phyloP scores from a whole-genome alignment of 2,113 vertebrate species.

The Pedetes capensis region DNA sequence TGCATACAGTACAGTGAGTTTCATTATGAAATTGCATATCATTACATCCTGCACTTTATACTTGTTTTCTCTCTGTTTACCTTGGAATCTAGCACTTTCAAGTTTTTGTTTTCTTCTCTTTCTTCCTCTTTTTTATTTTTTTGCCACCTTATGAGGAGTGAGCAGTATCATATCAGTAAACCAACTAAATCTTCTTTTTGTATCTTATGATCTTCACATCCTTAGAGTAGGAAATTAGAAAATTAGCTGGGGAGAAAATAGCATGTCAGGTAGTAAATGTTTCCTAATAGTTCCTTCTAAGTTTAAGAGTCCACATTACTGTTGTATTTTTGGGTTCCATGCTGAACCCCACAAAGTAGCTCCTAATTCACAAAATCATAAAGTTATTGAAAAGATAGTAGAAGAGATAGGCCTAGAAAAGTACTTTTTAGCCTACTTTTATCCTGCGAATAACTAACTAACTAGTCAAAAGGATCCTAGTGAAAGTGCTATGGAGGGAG shows the following conservation, averaged over 20 bases:
- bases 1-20: too few relatives aligned
- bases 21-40: too few relatives aligned
- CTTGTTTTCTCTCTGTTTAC: too few relatives aligned
- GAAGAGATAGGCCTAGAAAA: background rate
- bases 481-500: background rate
- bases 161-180: constrained; percentile 9
- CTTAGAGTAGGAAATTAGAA: background rate
- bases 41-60: too few relatives aligned
- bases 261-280: background rate
- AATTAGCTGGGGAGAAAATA: constrained; percentile 4
- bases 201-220: background rate
- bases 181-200: constrained; percentile 48
- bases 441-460: background rate
- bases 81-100: too few relatives aligned
- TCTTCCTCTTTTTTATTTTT: background rate
- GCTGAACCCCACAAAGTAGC: background rate
- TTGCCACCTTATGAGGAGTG: background rate
- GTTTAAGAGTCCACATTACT: background rate
- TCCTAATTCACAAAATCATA: constrained; percentile 15
- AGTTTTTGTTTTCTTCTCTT: background rate
- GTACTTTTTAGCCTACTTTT: background rate
- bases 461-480: background rate
- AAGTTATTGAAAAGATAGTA: constrained; percentile 1
- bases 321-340: background rate
- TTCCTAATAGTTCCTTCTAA: background rate